These are phyloP conservation scores for Globia sparganii DNA, from an alignment of 2,888 invertebrate genomes.

Conservation along the genomic window DNA sequence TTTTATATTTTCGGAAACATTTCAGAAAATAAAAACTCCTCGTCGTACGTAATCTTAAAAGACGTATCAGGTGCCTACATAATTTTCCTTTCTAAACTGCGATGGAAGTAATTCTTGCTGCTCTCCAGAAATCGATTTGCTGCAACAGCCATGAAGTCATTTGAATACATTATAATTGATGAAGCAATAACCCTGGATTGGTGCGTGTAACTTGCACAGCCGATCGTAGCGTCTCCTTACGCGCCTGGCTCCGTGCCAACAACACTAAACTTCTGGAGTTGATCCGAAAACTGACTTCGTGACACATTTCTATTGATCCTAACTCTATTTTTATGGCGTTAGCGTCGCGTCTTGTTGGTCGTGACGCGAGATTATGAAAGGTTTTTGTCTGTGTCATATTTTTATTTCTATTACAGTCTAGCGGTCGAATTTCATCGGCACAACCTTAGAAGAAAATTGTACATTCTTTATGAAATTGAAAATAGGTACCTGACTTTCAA, in stretches of 20 bases:
- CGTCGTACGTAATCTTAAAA: neutral
- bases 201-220: constrained; percentile 18
- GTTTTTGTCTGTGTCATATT: constrained; percentile 4
- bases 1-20: neutral
- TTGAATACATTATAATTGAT: constrained; percentile 37
- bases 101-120: neutral
- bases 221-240: constrained; percentile 11
- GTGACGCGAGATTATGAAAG: neutral
- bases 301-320: constrained; percentile 62
- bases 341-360: constrained; percentile 14
- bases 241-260: constrained; percentile 51
- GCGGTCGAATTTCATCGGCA: neutral
- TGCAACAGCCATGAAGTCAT: constrained; percentile 17
- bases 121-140: constrained; percentile 2
- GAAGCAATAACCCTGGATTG: constrained; percentile 46
- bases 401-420: neutral
- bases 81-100: neutral
- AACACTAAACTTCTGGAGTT: constrained; percentile 51
- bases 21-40: neutral
- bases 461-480: neutral
- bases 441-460: constrained; percentile 1
- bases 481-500: neutral
- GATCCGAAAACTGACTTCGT: constrained; percentile 54
- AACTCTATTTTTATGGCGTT: constrained; percentile 54
- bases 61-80: too few species aligned